Percentiles rank a stretch among this genome's conserved stretches.
phyloP scores from a whole-genome alignment of 2,797 vertebrate genomes.

The Garrulus glandarius region DNA sequence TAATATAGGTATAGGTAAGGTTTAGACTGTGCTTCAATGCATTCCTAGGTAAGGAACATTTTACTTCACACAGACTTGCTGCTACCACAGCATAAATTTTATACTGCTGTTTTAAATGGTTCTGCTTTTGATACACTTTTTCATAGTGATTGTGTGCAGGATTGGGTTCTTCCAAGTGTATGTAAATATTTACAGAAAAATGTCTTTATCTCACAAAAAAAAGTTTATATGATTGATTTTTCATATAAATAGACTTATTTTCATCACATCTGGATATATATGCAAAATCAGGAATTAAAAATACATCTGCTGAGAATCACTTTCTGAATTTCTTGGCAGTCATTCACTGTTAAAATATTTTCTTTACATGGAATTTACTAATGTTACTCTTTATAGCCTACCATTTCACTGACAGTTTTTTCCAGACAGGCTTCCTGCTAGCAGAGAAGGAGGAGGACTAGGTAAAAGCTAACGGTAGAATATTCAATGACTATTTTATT shows the following conservation, averaged over 20 bases:
- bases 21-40: neutral
- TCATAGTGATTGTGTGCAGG: neutral
- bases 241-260: neutral
- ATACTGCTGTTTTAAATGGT: neutral
- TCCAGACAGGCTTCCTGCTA: slow-evolving; percentile 1
- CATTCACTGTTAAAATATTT: slow-evolving; percentile 21
- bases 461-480: neutral
- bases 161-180: neutral
- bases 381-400: neutral
- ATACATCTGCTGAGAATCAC: neutral
- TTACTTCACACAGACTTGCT: neutral
- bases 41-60: neutral
- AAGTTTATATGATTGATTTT: neutral
- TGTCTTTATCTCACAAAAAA: neutral
- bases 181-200: neutral
- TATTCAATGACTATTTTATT: neutral
- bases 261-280: neutral
- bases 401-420: neutral
- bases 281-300: slow-evolving; percentile 28
- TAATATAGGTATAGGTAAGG: neutral
- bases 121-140: neutral
- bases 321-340: slow-evolving; percentile 20
- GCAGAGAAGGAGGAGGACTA: neutral
- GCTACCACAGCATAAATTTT: neutral
- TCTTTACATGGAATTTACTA: slow-evolving; percentile 14